Conservation (phyloP, 2,113 vertebrate species). For the Oryzias curvinotus region DNA sequence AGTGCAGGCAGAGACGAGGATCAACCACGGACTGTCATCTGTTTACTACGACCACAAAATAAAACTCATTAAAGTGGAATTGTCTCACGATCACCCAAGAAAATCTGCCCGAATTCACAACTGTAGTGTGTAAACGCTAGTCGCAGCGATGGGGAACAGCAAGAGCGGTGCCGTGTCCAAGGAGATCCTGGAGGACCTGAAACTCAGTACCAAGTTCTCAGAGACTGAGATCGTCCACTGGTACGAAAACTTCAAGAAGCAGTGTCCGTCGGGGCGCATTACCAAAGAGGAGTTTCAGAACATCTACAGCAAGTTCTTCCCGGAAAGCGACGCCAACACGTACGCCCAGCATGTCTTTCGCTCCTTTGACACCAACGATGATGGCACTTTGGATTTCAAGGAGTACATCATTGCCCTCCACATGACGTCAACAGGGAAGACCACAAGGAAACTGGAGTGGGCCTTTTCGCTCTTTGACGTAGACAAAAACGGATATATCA, state of each 20-base stretch:
- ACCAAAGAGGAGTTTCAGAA: slow-evolving; percentile 88
- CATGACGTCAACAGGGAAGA: slow-evolving; percentile 75
- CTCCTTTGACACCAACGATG: slow-evolving; percentile 75
- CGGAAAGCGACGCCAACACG: slow-evolving; percentile 65
- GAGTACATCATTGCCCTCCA: slow-evolving; percentile 78
- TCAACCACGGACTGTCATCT: slow-evolving; percentile 4
- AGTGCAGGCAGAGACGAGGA: slow-evolving; percentile 14
- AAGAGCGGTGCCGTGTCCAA: slow-evolving; percentile 70
- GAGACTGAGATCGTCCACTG: slow-evolving; percentile 72
- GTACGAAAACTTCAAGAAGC: slow-evolving; percentile 90
- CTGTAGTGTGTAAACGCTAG: slow-evolving; percentile 7
- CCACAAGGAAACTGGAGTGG: slow-evolving; percentile 76
- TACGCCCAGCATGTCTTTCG: slow-evolving; percentile 76
- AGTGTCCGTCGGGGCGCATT: slow-evolving; percentile 91
- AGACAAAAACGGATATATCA: slow-evolving; percentile 95
- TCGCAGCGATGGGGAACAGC: slow-evolving; percentile 67
- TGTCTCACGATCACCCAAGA: neutral
- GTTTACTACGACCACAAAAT: slow-evolving; percentile 13
- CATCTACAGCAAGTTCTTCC: slow-evolving; percentile 92
- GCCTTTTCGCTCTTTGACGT: slow-evolving; percentile 96
- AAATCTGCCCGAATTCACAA: neutral
- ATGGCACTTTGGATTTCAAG: slow-evolving; percentile 77
- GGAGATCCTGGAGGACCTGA: slow-evolving; percentile 75
- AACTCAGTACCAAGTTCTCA: slow-evolving; percentile 73
- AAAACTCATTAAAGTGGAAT: neutral